Conservation (phyloP, 2,888 invertebrate genomes). For the Heliothis peltigera region DNA sequence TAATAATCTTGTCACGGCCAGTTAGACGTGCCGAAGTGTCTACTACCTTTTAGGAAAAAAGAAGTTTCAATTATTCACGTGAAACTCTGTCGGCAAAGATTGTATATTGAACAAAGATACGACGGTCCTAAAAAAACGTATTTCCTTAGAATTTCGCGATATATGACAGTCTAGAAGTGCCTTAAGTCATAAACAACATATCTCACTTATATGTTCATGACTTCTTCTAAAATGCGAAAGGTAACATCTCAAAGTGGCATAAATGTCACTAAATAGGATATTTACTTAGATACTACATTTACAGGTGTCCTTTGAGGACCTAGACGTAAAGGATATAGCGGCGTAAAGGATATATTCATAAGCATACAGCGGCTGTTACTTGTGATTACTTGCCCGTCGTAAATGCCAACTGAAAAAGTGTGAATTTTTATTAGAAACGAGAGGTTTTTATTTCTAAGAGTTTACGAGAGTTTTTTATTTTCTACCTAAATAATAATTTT, state of each 20-base stretch:
- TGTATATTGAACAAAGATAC: slow-evolving; percentile 1
- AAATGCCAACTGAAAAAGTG: slow-evolving; percentile 15
- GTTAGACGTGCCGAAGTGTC: neutral
- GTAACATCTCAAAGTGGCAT: neutral
- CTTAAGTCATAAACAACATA: no score
- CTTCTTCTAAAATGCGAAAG: neutral
- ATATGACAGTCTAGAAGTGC: neutral
- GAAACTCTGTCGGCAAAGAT: neutral
- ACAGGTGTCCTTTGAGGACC: slow-evolving; percentile 5
- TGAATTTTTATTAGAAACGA: neutral
- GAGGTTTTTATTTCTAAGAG: neutral
- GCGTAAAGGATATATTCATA: neutral
- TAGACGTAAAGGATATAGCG: slow-evolving; percentile 7
- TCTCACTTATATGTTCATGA: no score
- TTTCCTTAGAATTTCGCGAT: neutral
- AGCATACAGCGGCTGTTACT: neutral
- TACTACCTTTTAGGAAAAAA: slow-evolving; percentile 2
- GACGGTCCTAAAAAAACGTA: neutral
- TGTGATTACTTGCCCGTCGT: slow-evolving; percentile 8
- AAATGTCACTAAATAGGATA: slow-evolving; percentile 2
- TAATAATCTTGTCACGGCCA: slow-evolving; percentile 4
- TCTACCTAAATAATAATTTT: slow-evolving; percentile 6
- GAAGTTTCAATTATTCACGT: slow-evolving; percentile 10
- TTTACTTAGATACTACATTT: neutral
- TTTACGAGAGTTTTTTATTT: neutral